A percentile compares a stretch with the other conserved stretches of the same genome.
These are phyloP conservation scores for Drosophila ustulata DNA, from an alignment of 2,888 invertebrate genomes.

Conservation along the genomic window DNA sequence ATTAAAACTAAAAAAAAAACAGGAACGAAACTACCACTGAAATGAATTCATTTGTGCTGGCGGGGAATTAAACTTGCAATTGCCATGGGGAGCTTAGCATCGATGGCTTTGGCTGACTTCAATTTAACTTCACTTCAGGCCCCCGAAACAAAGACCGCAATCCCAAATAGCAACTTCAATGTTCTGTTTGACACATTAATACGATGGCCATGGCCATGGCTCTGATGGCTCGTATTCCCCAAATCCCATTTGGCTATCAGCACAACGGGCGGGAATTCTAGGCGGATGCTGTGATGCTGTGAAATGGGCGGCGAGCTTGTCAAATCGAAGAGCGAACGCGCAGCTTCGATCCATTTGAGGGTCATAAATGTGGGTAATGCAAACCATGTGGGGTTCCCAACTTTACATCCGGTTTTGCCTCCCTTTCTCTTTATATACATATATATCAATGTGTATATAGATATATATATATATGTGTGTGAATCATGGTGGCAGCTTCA, in stretches of 20 bases:
- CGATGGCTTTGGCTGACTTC: background rate
- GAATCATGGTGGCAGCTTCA: constrained; percentile 31
- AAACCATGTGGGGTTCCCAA: constrained; percentile 16
- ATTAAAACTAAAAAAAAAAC: constrained; percentile 18
- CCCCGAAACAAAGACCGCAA: constrained; percentile 22
- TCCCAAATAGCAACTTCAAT: constrained; percentile 34
- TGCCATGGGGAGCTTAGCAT: too few relatives aligned
- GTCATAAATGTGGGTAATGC: constrained; percentile 63
- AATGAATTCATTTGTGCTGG: constrained; percentile 28
- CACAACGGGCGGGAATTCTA: constrained; percentile 28
- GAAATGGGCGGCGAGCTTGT: constrained; percentile 21
- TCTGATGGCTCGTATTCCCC: constrained; percentile 53
- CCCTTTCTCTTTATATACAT: too few relatives aligned
- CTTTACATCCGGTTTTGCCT: too few relatives aligned
- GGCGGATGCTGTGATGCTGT: background rate
- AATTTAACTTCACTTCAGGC: constrained; percentile 11
- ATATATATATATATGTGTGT: background rate
- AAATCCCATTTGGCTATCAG: constrained; percentile 77
- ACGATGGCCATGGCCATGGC: constrained; percentile 29
- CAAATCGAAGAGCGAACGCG: constrained; percentile 39
- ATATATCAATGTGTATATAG: too few relatives aligned
- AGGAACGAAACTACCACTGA: background rate
- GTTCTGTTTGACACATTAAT: constrained; percentile 66
- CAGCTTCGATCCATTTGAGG: constrained; percentile 47
- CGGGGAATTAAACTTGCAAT: too few relatives aligned